A percentile compares a stretch with the other conserved stretches of the same genome.
Evolutionary conservation across 2,888 invertebrate genomes (phyloP).

Genomic region (Epistrophe grossulariae): DNA sequence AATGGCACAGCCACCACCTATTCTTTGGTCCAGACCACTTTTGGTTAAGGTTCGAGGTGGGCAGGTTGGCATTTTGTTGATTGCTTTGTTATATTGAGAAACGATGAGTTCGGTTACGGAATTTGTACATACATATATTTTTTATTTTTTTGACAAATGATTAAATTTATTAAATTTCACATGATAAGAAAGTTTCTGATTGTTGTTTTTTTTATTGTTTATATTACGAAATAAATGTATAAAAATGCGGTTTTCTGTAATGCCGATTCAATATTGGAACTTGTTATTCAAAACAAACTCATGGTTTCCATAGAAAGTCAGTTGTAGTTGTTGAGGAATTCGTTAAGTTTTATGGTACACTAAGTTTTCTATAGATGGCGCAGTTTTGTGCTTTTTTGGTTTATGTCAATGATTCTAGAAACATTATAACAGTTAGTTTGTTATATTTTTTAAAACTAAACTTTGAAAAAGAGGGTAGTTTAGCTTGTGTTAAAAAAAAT

Average conservation of each 20-base stretch:
- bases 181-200: conserved; percentile 20
- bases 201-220: neutral
- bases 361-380: conserved; percentile 43
- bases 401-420: conserved; percentile 25
- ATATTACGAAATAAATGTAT: conserved; percentile 13
- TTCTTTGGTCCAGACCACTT: conserved; percentile 44
- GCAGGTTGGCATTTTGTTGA: conserved; percentile 58
- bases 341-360: neutral
- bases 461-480: no score
- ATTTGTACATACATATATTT: neutral
- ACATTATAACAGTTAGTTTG: conserved; percentile 29
- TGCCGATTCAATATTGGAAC: conserved; percentile 33
- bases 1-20: conserved; percentile 55
- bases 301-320: conserved; percentile 67
- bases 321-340: conserved; percentile 27
- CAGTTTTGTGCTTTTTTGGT: neutral
- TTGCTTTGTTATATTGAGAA: neutral
- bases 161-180: conserved; percentile 30
- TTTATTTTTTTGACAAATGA: conserved; percentile 18
- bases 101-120: neutral
- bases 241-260: conserved; percentile 49
- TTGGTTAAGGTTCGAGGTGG: conserved; percentile 33
- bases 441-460: neutral
- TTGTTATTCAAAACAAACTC: conserved; percentile 73
- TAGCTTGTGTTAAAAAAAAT: no score